Conservation (phyloP, 2,113 vertebrate genomes). For the Aplodontia rufa region DNA sequence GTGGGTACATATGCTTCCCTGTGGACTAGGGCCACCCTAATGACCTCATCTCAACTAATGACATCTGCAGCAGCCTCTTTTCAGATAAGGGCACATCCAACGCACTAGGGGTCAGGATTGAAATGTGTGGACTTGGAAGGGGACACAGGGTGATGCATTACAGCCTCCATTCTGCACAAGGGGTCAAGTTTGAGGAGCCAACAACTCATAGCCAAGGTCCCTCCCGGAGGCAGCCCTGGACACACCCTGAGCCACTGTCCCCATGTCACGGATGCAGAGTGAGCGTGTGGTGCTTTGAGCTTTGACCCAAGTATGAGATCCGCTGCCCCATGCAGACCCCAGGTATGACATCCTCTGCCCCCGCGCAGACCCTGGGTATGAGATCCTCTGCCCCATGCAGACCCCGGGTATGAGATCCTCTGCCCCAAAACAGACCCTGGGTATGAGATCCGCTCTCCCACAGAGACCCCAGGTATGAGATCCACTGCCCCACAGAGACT, state of each 20-base stretch:
- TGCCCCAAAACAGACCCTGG: too few relatives aligned
- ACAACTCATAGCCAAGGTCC: too few relatives aligned
- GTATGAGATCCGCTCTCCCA: too few relatives aligned
- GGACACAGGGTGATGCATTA: fast-evolving
- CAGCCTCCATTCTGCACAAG: background rate
- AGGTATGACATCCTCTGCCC: too few relatives aligned
- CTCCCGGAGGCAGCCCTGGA: background rate
- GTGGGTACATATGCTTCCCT: background rate
- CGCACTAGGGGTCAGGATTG: too few relatives aligned
- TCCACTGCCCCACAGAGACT: too few relatives aligned
- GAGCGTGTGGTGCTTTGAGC: background rate
- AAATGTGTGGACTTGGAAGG: background rate
- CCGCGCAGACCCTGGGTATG: too few relatives aligned
- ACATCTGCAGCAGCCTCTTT: background rate
- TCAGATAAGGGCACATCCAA: background rate
- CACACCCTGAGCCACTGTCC: too few relatives aligned
- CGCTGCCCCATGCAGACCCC: too few relatives aligned
- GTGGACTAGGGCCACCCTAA: background rate
- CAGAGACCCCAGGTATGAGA: too few relatives aligned
- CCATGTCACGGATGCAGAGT: background rate
- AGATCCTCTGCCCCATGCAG: too few relatives aligned
- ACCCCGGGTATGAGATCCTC: too few relatives aligned
- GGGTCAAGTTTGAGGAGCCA: background rate
- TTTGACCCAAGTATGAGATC: background rate
- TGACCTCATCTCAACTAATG: background rate